phyloP scores from a whole-genome alignment of 2,888 invertebrate species.

The Tipula unca region DNA sequence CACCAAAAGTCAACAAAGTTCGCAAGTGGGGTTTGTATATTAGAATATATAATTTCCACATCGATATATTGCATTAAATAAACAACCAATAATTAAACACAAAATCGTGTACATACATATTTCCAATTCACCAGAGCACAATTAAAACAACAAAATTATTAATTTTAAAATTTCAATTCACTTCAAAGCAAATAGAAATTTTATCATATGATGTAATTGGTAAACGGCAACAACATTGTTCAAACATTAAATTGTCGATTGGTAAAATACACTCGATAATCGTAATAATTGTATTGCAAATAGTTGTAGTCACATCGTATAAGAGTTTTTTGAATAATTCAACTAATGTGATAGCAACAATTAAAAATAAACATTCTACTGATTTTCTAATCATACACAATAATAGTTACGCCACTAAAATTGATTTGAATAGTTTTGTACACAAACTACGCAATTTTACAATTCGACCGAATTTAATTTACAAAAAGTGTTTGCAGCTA shows the following conservation, averaged over 20 bases:
- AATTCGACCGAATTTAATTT: background rate
- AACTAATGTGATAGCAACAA: background rate
- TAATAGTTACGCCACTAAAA: background rate
- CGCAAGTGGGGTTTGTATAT: too few relatives aligned
- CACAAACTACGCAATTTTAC: background rate
- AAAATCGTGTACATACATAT: background rate
- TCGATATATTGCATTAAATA: background rate
- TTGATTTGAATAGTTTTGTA: background rate
- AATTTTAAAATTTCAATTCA: too few relatives aligned
- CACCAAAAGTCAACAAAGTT: too few relatives aligned
- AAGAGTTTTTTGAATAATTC: background rate
- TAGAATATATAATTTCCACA: background rate
- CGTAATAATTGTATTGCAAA: background rate
- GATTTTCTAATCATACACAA: background rate
- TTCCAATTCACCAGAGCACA: background rate
- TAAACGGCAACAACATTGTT: background rate
- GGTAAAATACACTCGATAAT: background rate
- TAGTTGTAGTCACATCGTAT: background rate
- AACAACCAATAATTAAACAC: background rate
- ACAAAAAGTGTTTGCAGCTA: background rate
- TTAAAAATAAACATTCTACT: background rate
- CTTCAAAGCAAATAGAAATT: background rate
- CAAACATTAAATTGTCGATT: background rate
- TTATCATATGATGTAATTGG: too few relatives aligned
- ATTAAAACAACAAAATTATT: too few relatives aligned